phyloP scores from a whole-genome alignment of 2,888 invertebrate species.

The Perizoma flavofasciatum region DNA sequence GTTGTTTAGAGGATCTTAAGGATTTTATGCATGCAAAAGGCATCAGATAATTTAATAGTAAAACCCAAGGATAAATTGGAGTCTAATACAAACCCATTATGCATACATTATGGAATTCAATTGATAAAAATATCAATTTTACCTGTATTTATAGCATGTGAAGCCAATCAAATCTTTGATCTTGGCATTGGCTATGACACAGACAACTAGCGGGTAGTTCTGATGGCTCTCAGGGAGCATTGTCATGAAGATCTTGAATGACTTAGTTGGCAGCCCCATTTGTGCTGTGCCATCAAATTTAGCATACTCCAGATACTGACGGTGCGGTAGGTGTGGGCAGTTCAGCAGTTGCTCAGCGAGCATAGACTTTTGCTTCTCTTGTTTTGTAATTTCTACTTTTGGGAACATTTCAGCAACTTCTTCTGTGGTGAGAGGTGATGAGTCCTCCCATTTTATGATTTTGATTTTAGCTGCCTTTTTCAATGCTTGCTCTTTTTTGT shows the following conservation, averaged over 20 bases:
- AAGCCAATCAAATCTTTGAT: constrained; percentile 96
- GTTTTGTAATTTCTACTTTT: constrained; percentile 65
- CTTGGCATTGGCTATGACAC: constrained; percentile 92
- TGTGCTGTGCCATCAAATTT: constrained; percentile 96
- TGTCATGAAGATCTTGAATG: constrained; percentile 95
- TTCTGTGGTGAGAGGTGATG: constrained; percentile 78
- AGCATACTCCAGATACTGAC: constrained; percentile 95
- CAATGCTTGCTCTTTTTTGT: constrained; percentile 94
- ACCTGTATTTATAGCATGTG: constrained; percentile 93
- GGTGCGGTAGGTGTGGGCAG: constrained; percentile 90
- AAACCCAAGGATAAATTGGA: too few species aligned
- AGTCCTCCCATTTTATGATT: constrained; percentile 88
- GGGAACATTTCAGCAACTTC: constrained; percentile 85
- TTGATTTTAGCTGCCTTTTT: constrained; percentile 91
- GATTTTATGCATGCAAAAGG: too few species aligned
- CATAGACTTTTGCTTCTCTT: constrained; percentile 81
- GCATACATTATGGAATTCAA: too few species aligned
- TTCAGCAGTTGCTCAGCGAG: constrained; percentile 90
- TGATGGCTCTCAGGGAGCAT: constrained; percentile 92
- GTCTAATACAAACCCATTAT: too few species aligned
- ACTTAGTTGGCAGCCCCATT: constrained; percentile 90
- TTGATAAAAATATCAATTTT: constrained; percentile 34
- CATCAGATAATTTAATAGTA: too few species aligned
- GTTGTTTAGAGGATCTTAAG: too few species aligned
- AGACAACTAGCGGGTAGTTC: constrained; percentile 92